Percentiles rank a stretch among this genome's conserved stretches.
Evolutionary conservation across 1,140 invertebrate genomes (phyloP).

Genomic region (Drosophila sproati): DNA sequence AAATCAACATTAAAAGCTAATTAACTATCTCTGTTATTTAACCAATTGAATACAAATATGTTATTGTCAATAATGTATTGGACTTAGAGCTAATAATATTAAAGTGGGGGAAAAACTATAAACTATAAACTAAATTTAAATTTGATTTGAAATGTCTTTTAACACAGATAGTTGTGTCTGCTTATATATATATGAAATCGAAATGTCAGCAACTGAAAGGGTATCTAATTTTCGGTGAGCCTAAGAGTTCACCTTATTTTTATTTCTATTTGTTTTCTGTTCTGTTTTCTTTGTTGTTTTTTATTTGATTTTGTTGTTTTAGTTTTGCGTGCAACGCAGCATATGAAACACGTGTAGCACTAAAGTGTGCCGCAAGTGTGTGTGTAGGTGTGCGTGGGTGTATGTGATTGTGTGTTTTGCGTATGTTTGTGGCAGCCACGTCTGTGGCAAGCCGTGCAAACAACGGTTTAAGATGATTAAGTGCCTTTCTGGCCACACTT

Average conservation of each 20-base stretch:
- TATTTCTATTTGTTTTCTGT: constrained; percentile 5
- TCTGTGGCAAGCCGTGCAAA: constrained; percentile 76
- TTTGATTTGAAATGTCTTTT: too few relatives aligned
- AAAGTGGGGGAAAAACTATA: too few relatives aligned
- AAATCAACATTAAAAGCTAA: too few relatives aligned
- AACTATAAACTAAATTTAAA: too few relatives aligned
- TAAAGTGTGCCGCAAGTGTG: constrained; percentile 39
- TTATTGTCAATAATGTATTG: too few relatives aligned
- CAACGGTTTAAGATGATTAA: constrained; percentile 80
- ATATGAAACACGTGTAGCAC: constrained; percentile 69
- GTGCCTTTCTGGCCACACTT: constrained; percentile 77
- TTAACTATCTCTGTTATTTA: too few relatives aligned
- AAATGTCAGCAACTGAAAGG: too few relatives aligned
- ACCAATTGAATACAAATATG: too few relatives aligned
- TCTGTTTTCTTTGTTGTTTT: constrained; percentile 15
- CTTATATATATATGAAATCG: too few relatives aligned
- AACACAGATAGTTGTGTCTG: too few relatives aligned
- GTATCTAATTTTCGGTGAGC: constrained; percentile 9
- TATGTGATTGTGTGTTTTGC: constrained; percentile 8
- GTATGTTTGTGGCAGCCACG: constrained; percentile 56
- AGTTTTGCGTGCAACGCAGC: constrained; percentile 73
- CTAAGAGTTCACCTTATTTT: not conserved
- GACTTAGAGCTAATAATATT: too few relatives aligned
- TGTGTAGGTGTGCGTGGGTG: constrained; percentile 18
- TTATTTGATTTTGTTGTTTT: constrained; percentile 28